Conservation (phyloP, 2,888 invertebrate species). For the Cephus pygmeus region DNA sequence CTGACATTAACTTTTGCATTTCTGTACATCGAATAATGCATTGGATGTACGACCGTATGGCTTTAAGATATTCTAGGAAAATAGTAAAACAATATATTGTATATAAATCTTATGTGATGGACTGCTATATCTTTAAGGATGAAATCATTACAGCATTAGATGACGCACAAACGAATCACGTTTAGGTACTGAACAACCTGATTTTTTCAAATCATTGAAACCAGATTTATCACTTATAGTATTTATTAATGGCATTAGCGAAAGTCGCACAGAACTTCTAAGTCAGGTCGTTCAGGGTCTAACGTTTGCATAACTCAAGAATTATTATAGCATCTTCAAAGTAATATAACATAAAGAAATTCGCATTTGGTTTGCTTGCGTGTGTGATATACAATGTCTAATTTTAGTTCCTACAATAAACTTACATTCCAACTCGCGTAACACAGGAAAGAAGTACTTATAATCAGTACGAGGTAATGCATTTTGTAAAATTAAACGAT, state of each 20-base stretch:
- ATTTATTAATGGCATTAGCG: background rate
- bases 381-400: constrained; percentile 29
- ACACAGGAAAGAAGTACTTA: constrained; percentile 29
- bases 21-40: background rate
- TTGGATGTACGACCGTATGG: constrained; percentile 25
- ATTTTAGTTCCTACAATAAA: constrained; percentile 37
- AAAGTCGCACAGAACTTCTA: background rate
- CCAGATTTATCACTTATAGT: background rate
- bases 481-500: constrained; percentile 40
- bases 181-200: constrained; percentile 20
- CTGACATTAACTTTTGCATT: constrained; percentile 11
- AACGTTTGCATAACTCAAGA: background rate
- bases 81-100: constrained; percentile 25
- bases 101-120: constrained; percentile 28
- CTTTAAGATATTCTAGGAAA: constrained; percentile 28
- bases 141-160: constrained; percentile 19
- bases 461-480: constrained; percentile 23
- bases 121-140: constrained; percentile 13
- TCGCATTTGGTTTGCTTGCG: constrained; percentile 28
- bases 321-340: background rate
- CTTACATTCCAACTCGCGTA: constrained; percentile 23
- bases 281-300: background rate
- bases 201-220: constrained; percentile 1
- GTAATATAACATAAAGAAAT: constrained; percentile 1
- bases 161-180: constrained; percentile 21